Base-by-base conservation (phyloP, 2,888 invertebrate genomes). In the Frankliniella fusca region DNA sequence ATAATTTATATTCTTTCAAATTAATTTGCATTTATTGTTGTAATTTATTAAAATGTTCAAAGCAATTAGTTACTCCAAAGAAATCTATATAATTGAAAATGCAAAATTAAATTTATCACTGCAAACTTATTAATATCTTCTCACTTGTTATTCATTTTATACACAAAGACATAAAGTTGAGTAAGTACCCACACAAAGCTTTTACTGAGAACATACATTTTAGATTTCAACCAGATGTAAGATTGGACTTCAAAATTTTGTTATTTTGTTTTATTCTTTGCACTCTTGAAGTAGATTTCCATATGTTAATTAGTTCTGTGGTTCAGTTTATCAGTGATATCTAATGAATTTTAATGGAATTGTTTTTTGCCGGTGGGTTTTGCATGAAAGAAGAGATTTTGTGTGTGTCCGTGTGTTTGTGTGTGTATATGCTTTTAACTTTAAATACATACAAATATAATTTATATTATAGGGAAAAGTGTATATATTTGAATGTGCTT, bases 41-140 rank as follows among this genome's bases (percentile, higher is more conserved):
- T 76, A 76, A 76, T 76, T 76, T 76, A 76, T 76, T 76, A 76
- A 76, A 76, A 23, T 76, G 70, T 76, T 76, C 70, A 76, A 76
- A 76, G 23, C 27, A 76, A 76, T 76, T 76, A 76, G 70, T 76
- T 76, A 76, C 70, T 76, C 70, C 70, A 76, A 76, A 76, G 70
- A 76, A 76, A 27, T 76, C 70, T 27, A 27, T 76, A 76, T 76
- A 27, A 76, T 76, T 23, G 70, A 76, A 76, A 76, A 76, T 76
- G 70, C 70, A 76, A 76, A 76, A 76, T 76, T 76, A 76, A 76
- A 23, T 61, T 23, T 76, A 27, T 76, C 70, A 76, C 70, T 76
- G 70, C 27, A 76, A 76, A 27, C 23, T 23, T 76, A 27, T 23
- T 76, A 23, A 12, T 76, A 76, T 23, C 70, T 76, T 27, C 27